Percentiles rank a stretch among this genome's conserved stretches.
Conservation (phyloP, 2,113 vertebrate genomes). For the Abramis brama region DNA sequence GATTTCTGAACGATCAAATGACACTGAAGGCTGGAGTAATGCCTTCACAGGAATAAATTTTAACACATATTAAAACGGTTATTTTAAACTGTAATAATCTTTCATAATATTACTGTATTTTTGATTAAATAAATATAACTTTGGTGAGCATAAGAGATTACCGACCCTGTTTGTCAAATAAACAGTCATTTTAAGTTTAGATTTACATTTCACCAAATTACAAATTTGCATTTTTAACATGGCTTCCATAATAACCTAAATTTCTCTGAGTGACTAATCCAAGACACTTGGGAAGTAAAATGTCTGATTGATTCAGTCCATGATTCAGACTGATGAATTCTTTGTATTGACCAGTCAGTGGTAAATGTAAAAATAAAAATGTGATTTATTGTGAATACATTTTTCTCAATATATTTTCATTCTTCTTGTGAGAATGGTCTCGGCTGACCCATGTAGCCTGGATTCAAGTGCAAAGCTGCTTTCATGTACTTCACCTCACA, state of each 20-base stretch:
- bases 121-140: too few species aligned
- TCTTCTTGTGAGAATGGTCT: not conserved
- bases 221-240: too few species aligned
- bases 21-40: too few species aligned
- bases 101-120: too few species aligned
- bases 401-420: not conserved
- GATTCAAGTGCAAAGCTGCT: slow-evolving; percentile 18
- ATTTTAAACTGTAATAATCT: too few species aligned
- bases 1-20: too few species aligned
- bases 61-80: too few species aligned
- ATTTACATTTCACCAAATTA: too few species aligned
- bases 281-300: not conserved
- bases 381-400: not conserved
- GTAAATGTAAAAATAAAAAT: not conserved
- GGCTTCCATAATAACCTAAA: not conserved
- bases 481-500: slow-evolving; percentile 41
- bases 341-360: not conserved
- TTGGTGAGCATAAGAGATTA: too few species aligned
- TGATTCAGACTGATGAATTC: slow-evolving; percentile 1
- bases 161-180: too few species aligned
- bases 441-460: not conserved
- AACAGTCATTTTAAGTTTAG: too few species aligned
- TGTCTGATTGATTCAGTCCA: not conserved
- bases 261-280: not conserved
- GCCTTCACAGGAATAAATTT: too few species aligned